These are phyloP conservation scores for Sinonovacula constricta DNA, from an alignment of 1,140 invertebrate genomes.

Conservation along the genomic window DNA sequence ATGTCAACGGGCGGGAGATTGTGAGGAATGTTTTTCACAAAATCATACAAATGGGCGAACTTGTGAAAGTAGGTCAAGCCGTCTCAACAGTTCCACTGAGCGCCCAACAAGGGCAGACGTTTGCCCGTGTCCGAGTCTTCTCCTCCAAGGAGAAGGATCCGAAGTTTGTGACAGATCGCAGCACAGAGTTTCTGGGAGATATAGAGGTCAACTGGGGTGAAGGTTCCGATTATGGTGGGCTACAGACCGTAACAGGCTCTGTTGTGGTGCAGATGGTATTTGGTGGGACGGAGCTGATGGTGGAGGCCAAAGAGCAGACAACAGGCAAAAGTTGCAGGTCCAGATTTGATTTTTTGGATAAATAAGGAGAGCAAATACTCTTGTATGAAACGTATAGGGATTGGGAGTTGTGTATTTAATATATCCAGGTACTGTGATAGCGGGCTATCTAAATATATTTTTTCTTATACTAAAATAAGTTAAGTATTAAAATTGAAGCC, in stretches of 20 bases:
- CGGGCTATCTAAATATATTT: too few species aligned
- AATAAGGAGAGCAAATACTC: too few species aligned
- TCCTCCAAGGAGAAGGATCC: conserved; percentile 31
- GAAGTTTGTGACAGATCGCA: conserved; percentile 31
- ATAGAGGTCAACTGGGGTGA: conserved; percentile 22
- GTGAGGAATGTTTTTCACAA: conserved; percentile 45
- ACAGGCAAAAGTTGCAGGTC: conserved; percentile 14
- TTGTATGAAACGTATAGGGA: too few species aligned
- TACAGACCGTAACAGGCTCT: background rate
- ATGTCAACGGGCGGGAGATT: conserved; percentile 13
- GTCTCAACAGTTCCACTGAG: conserved; percentile 13
- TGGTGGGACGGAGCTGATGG: conserved; percentile 46
- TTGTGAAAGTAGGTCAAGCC: conserved; percentile 16
- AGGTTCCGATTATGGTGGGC: conserved; percentile 13
- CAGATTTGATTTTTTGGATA: conserved; percentile 43
- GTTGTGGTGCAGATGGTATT: conserved; percentile 41
- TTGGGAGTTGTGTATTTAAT: too few species aligned
- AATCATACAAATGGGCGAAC: conserved; percentile 20
- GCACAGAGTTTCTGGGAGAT: conserved; percentile 29
- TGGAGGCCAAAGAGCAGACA: conserved; percentile 36
- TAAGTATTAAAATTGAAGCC: too few species aligned
- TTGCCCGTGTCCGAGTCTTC: conserved; percentile 18
- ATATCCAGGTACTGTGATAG: too few species aligned
- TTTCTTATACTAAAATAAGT: too few species aligned
- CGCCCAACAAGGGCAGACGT: conserved; percentile 2